These are phyloP conservation scores for Drosophila siamana DNA, from an alignment of 2,888 invertebrate species.

Conservation along the genomic window DNA sequence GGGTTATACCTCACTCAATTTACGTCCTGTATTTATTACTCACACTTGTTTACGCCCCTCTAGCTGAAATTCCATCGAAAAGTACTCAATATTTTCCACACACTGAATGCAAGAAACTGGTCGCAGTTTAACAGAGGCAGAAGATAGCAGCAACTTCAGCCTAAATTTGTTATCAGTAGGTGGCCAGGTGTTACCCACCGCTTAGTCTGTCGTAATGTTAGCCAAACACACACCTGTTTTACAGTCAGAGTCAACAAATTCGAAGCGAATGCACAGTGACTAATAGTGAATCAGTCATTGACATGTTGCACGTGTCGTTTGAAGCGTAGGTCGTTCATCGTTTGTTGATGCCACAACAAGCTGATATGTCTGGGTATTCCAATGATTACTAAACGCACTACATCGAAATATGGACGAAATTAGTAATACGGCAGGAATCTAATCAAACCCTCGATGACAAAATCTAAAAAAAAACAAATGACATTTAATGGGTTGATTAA, in stretches of 20 bases:
- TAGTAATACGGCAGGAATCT: not conserved
- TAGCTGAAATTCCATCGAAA: not conserved
- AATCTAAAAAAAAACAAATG: conserved; percentile 15
- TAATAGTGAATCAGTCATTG: conserved; percentile 26
- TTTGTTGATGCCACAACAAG: conserved; percentile 7
- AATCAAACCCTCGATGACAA: not conserved
- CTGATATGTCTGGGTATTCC: conserved; percentile 2
- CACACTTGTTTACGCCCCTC: not conserved
- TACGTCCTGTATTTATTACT: not conserved
- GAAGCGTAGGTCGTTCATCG: conserved; percentile 28
- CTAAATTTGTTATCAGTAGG: conserved; percentile 40
- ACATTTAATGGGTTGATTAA: conserved; percentile 2
- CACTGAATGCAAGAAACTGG: not conserved
- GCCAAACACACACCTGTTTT: conserved; percentile 15
- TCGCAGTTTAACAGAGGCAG: not conserved
- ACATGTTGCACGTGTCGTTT: conserved; percentile 40
- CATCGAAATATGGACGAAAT: conserved; percentile 1
- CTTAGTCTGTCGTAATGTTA: conserved; percentile 26
- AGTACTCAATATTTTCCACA: conserved; percentile 1
- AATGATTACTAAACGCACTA: not conserved
- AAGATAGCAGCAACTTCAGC: conserved; percentile 7
- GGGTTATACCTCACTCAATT: not conserved
- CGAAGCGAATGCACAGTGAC: conserved; percentile 23
- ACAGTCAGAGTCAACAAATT: not conserved
- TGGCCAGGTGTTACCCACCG: conserved; percentile 33